Base-by-base conservation (phyloP, 2,888 invertebrate species). In the Morpho achilles region DNA sequence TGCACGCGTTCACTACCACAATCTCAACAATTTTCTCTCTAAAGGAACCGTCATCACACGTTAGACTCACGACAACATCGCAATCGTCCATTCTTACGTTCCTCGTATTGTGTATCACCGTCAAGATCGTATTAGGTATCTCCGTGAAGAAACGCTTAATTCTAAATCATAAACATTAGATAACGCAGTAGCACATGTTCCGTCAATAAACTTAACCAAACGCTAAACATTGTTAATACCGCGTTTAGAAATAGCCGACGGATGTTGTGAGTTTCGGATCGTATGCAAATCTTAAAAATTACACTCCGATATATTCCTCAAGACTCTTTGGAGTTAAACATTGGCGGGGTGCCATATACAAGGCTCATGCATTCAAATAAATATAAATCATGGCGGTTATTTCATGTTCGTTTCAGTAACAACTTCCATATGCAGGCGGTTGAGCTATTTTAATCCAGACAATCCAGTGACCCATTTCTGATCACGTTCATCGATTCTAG, bases 301-400 rank as follows among this genome's bases (percentile, higher is more conserved):
- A 8, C 44, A 39, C 9, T 47, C 52, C 42, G 9, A 39, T 42
- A 49, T 49, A 47, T 46, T 52, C 59, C 50, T 49, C 56, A 47
- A 51, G 59, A 53, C 58, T 63, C 56, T 60, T 65, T 53, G 58
- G 41, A 54, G 59, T 57, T 58, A 45, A 53, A 60, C n/a, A 48
- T 61, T 67, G 66, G 63, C 61, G 40, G 40, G 45, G 23, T 58
- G 61, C 66, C 63, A 66, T 47, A 54, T 39, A 55, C 40, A 47
- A 56, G 23, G 42, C 43, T 42, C 53, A 16, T 50, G 50, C 51
- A 40, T 50, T 42, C 44, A 55, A 41, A 51, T 49, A 40, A 58
- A 47, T 51, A 53, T 58, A 45, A 57, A 52, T 51, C 51, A 51
- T 4, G 41, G 44, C 32, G 9, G 9, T 52, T 59, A 63, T 59